phyloP scores from a whole-genome alignment of 2,113 vertebrate species.

The Hydropotes inermis region DNA sequence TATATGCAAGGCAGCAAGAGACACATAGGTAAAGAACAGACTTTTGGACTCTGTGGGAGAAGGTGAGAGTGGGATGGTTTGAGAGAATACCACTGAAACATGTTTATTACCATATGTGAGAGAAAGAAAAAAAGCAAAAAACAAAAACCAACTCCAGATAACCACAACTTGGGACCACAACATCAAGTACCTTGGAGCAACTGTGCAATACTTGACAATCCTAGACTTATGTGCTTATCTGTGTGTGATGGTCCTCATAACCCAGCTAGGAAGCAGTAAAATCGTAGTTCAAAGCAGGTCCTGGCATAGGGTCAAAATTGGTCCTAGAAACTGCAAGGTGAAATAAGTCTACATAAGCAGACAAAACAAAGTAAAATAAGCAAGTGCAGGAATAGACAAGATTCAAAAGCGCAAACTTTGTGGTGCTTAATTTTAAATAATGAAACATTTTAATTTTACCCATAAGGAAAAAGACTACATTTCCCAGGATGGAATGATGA shows the following conservation, averaged over 20 bases:
- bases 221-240: neutral
- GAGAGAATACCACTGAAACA: neutral
- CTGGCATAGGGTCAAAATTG: neutral
- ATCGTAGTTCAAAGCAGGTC: neutral
- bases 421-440: neutral
- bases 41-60: neutral
- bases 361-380: slow-evolving; percentile 8
- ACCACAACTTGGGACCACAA: slow-evolving; percentile 56
- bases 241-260: neutral
- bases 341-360: neutral
- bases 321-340: neutral
- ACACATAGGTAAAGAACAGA: neutral
- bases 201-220: slow-evolving; percentile 44
- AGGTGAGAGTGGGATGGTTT: neutral
- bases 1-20: neutral
- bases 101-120: neutral
- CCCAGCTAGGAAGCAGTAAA: neutral
- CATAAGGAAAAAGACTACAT: neutral
- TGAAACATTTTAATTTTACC: neutral
- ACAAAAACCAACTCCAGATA: neutral
- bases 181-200: slow-evolving; percentile 26
- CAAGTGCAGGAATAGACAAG: neutral
- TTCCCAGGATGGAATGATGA: neutral
- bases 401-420: neutral
- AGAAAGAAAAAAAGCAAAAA: neutral